These are phyloP conservation scores for Contarinia nasturtii DNA, from an alignment of 1,140 invertebrate species.

Conservation along the genomic window DNA sequence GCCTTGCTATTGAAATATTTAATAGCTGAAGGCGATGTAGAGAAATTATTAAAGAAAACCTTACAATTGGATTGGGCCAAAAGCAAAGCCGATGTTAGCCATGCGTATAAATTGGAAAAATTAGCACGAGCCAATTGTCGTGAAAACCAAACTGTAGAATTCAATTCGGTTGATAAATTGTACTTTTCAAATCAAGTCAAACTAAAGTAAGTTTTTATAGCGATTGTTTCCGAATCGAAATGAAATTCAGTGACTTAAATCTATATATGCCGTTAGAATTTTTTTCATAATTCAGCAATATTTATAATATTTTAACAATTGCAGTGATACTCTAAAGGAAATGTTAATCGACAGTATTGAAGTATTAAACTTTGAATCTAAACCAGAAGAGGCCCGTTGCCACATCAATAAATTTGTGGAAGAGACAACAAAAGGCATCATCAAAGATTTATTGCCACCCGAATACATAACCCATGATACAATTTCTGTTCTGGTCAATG, in stretches of 20 bases:
- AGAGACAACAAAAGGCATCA: slow-evolving; percentile 54
- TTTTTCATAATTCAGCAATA: too few species aligned
- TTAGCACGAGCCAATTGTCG: slow-evolving; percentile 25
- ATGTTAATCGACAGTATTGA: slow-evolving; percentile 46
- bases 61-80: slow-evolving; percentile 29
- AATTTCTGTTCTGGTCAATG: slow-evolving; percentile 63
- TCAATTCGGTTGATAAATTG: slow-evolving; percentile 54
- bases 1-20: slow-evolving; percentile 65
- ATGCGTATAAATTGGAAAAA: slow-evolving; percentile 43
- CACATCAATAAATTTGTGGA: slow-evolving; percentile 70
- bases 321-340: slow-evolving; percentile 41
- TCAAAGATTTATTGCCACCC: slow-evolving; percentile 47
- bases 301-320: too few species aligned
- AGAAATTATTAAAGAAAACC: slow-evolving; percentile 39
- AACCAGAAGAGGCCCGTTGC: slow-evolving; percentile 32
- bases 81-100: slow-evolving; percentile 39
- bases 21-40: slow-evolving; percentile 47
- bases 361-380: slow-evolving; percentile 37
- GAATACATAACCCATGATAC: slow-evolving; percentile 40
- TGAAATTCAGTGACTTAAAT: too few species aligned
- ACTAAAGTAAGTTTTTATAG: slow-evolving; percentile 15
- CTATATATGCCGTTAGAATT: too few species aligned
- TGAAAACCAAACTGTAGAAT: slow-evolving; percentile 38
- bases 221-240: too few species aligned
- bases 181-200: slow-evolving; percentile 35